Base-by-base conservation (phyloP, 2,797 vertebrate species). In the Pangasius sanitwongsei region DNA sequence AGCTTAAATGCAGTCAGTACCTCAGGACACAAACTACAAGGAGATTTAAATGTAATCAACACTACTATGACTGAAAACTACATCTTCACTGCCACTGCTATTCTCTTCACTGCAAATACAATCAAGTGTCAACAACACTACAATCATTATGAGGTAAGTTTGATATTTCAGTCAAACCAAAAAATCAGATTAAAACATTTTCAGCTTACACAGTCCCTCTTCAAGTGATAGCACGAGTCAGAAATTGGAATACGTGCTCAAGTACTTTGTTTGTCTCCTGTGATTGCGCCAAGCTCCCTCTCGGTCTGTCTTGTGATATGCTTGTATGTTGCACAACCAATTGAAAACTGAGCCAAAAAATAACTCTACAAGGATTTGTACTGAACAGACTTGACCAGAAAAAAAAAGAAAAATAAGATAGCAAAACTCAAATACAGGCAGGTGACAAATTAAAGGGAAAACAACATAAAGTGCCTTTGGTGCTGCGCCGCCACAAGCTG, bases 121-220 rank as follows among this genome's bases (percentile, higher is more conserved):
- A 93, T 94, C 92, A 93, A 90, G 86, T 92, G 72, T 88, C 90
- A 89, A 92, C 87, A 89, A 86, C 92, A 95, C 93, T 93, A 95
- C 93, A 95, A 92, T 95, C 95, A 91, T 90, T 59, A 87, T 86
- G 91, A 75, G 85, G 74, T 72, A 70, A 48, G 57, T 50, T 74
- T 88, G 83, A 83, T 55, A 81, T 28, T 70, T 81, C 67, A 63
- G 80, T 77, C 84, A 88, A 82, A 88, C 57, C 50, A 74, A 53
- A 57, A 37, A 28, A 84, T 44, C 82, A 84, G 75, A 85, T 92
- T 67, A 88, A 34, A 89, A 80, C 74, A 89, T 55, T 86, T 92
- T 53, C 16, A 90, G 85, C 87, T 78, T 87, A 90, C 85, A 82
- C 88, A 81, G 7, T 31, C 28, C 28, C 41, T 31, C 55, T 65